Base-by-base conservation (phyloP, 1,140 invertebrate species). In the Drosophila bocqueti region DNA sequence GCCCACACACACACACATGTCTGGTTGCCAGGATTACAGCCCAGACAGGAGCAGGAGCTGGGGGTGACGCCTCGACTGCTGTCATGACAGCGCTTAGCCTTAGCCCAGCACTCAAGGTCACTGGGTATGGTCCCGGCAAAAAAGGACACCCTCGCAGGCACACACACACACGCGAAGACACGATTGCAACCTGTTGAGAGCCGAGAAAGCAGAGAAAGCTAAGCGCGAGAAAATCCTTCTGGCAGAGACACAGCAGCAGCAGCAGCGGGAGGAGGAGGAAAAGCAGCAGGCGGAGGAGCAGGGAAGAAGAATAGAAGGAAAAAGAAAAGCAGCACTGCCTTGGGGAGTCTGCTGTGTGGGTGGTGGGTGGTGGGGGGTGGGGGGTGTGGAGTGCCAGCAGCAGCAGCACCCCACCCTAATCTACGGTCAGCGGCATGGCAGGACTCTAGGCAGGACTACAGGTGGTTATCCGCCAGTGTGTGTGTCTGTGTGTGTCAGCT, bases 31-130 rank as follows among this genome's bases (percentile, higher is more conserved):
- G 76, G 76, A 78, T 69, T 71, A 78, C 55, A 52, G 31, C 40
- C 34, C 36, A 72, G 55, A 73, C 31, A 47, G 45, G 21, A 26
- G 31, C 13, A 13, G 34, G 43, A 29, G 42, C 2, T 8, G 31
- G 34, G 8, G 65, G 40, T 49, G 38, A 46, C 31, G 47, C 38
- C 50, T 60, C 52, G 81, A 71, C 75, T 81, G 82, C 82, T 85
- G 81, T 64, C 81, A 84, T 84, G 82, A 50, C 78, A 85, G 62
- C 83, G 62, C 83, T 84, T 89, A 78, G 72, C 72, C 85, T 81
- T 69, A 83, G 79, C 80, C 68, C 52, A 58, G 31, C 57, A 34
- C 54, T 80, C 84, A 87, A 89, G 84, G 84, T 87, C 83, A 81
- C 45, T 50, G 52, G 65, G 65, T n/a, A 24, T 24, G 31, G 73